Conservation (phyloP, 30 jellyfish, hydroid and myxozoan genomes). For the Aurelia aurita region DNA sequence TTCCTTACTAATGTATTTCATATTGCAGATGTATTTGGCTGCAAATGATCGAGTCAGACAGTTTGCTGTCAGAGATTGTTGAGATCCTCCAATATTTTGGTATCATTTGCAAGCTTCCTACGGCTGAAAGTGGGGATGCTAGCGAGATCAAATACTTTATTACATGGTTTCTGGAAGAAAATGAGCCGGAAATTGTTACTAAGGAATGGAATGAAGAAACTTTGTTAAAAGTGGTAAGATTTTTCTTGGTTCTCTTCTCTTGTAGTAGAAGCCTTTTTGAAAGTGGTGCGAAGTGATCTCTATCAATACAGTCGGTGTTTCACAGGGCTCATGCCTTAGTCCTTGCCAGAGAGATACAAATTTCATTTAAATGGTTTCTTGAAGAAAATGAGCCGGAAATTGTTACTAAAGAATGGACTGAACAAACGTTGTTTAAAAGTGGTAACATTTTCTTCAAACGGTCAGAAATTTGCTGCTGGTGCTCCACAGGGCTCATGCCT, state of each 20-base stretch:
- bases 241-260: not conserved
- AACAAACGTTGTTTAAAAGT: too few relatives aligned
- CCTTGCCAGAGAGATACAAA: too few relatives aligned
- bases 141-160: conserved; percentile 28
- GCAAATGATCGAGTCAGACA: conserved; percentile 1
- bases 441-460: too few relatives aligned
- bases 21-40: conserved; percentile 68
- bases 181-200: conserved; percentile 21
- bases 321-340: too few relatives aligned
- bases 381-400: too few relatives aligned
- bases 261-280: not conserved
- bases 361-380: too few relatives aligned
- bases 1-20: too few relatives aligned
- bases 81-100: conserved; percentile 57
- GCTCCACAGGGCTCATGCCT: too few relatives aligned
- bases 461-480: too few relatives aligned
- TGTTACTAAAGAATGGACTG: too few relatives aligned
- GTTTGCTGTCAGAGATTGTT: conserved; percentile 20
- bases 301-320: too few relatives aligned
- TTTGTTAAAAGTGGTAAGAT: not conserved
- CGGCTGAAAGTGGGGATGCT: not conserved
- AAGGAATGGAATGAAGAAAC: conserved; percentile 7
- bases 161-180: conserved; percentile 73
- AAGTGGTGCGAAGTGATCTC: not conserved
- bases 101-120: conserved; percentile 35